These are phyloP conservation scores for Hymenopus coronatus DNA, from an alignment of 2,888 invertebrate species.

Conservation along the genomic window DNA sequence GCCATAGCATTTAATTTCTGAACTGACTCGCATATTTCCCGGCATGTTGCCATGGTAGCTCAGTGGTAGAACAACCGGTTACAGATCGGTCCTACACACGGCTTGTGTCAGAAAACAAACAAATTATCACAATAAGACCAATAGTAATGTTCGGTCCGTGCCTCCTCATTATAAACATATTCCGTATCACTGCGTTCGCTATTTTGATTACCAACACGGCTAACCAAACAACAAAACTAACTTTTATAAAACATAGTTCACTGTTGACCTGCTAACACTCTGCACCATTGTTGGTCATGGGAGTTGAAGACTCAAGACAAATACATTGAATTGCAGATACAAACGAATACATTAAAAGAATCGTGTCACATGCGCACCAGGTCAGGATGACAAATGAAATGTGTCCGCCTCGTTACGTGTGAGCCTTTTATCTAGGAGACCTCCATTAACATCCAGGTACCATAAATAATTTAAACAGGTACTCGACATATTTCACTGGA, in stretches of 20 bases:
- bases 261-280: background rate
- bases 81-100: no score
- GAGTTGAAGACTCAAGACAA: background rate
- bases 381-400: background rate
- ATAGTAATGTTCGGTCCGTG: no score
- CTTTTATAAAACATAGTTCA: background rate
- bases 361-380: background rate
- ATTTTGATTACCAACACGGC: no score
- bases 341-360: background rate
- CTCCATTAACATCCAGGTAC: background rate
- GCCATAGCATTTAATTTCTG: no score
- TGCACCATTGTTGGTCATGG: background rate
- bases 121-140: no score
- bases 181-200: no score
- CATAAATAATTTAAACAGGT: background rate
- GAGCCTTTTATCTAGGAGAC: background rate
- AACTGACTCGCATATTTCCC: no score
- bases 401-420: background rate
- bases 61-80: no score
- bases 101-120: no score
- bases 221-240: no score
- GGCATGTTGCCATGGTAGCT: no score
- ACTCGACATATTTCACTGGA: background rate
- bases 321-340: constrained; percentile 4
- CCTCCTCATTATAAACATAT: no score